Conservation (phyloP, 2,888 invertebrate genomes). For the Drosophila dives region DNA sequence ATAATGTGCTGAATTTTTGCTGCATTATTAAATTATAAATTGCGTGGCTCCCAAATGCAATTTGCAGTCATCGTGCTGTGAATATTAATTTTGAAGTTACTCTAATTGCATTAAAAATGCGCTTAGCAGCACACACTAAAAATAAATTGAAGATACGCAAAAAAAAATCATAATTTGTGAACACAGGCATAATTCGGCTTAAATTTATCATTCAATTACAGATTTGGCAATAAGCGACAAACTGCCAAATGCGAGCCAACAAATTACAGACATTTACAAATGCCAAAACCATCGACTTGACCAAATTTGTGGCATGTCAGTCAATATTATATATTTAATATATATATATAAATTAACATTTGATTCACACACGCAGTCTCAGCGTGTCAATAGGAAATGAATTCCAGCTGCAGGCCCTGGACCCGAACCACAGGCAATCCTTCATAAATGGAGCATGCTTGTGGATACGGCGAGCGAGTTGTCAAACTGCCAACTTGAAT, state of each 20-base stretch:
- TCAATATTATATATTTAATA: constrained; percentile 4
- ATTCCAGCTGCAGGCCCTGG: background rate
- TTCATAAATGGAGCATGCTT: constrained; percentile 10
- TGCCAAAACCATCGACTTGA: constrained; percentile 25
- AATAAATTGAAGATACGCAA: constrained; percentile 7
- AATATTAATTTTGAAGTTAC: constrained; percentile 22
- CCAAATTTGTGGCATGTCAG: constrained; percentile 35
- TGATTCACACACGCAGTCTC: constrained; percentile 11
- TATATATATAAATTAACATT: background rate
- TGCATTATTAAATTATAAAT: constrained; percentile 45
- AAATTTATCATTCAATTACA: constrained; percentile 17
- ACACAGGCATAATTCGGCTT: constrained; percentile 14
- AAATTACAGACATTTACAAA: constrained; percentile 27
- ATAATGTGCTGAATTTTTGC: constrained; percentile 40
- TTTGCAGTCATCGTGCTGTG: constrained; percentile 23
- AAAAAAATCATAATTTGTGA: constrained; percentile 19
- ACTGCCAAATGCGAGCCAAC: background rate
- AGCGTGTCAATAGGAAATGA: constrained; percentile 64
- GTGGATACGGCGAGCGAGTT: constrained; percentile 26
- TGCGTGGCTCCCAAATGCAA: constrained; percentile 20
- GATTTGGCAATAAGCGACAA: constrained; percentile 5
- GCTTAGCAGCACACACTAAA: constrained; percentile 18
- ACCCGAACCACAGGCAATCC: background rate
- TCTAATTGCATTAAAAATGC: constrained; percentile 69
- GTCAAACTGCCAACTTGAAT: constrained; percentile 62